A percentile compares a stretch with the other conserved stretches of the same genome.
phyloP scores from a whole-genome alignment of 2,113 vertebrate genomes.

The Marcusenius ussheri region DNA sequence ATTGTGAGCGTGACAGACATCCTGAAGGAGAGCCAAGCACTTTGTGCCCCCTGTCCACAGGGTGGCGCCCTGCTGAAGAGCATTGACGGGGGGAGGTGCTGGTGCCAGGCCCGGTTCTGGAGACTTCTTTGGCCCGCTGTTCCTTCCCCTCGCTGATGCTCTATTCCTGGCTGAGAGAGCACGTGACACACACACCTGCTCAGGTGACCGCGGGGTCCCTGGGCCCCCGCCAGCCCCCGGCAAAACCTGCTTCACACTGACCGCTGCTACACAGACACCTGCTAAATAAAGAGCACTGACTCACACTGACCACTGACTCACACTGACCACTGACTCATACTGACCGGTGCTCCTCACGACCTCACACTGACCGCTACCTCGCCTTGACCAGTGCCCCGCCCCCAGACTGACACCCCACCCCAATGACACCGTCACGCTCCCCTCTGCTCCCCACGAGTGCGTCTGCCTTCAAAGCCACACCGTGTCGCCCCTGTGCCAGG shows the following conservation, averaged over 20 bases:
- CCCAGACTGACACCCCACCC: not conserved
- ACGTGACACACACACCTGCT: not conserved
- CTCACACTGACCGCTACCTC: not conserved
- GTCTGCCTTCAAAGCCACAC: not conserved
- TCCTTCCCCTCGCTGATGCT: not conserved
- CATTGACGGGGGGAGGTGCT: not conserved
- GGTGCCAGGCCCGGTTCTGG: not conserved
- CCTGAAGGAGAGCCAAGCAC: not conserved
- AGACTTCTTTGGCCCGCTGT: not conserved
- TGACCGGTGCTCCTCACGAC: not conserved
- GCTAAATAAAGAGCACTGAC: conserved; percentile 7
- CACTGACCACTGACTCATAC: not conserved
- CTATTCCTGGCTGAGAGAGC: not conserved
- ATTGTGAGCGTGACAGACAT: not conserved
- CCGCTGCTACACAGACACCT: not conserved
- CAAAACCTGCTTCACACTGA: conserved; percentile 7
- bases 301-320: not conserved
- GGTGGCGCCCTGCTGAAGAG: not conserved
- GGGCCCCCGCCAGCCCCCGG: not conserved
- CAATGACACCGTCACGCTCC: not conserved
- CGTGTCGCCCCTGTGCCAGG: not conserved
- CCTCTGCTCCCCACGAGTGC: not conserved
- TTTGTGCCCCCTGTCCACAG: not conserved
- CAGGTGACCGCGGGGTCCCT: not conserved
- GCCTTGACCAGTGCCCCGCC: not conserved